These are phyloP conservation scores for Diadromus collaris DNA, from an alignment of 2,888 invertebrate genomes.

Conservation along the genomic window DNA sequence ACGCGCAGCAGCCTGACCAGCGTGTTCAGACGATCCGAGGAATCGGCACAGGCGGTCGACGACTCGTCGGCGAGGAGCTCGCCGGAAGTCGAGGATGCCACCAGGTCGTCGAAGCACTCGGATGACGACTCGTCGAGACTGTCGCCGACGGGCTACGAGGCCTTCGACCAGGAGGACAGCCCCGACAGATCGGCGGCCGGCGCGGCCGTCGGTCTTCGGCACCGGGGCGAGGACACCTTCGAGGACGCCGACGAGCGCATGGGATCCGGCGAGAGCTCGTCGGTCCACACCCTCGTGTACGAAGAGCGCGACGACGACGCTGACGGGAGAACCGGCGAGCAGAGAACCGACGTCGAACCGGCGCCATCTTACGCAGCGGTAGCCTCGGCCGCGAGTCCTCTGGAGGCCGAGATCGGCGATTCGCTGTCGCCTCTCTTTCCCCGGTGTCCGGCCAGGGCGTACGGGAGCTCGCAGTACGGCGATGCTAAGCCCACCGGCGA, in stretches of 20 bases:
- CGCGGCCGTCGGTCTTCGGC: conserved; percentile 14
- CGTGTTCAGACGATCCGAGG: conserved; percentile 49
- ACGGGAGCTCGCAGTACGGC: conserved; percentile 54
- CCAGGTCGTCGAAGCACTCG: conserved; percentile 61
- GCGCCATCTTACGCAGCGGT: conserved; percentile 51
- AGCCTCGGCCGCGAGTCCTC: conserved; percentile 46
- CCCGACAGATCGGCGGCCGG: conserved; percentile 56
- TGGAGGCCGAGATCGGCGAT: conserved; percentile 51
- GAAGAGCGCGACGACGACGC: conserved; percentile 24
- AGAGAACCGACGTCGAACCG: conserved; percentile 28
- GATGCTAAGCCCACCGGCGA: conserved; percentile 52
- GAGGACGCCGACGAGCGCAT: conserved; percentile 55
- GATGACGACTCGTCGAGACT: conserved; percentile 64
- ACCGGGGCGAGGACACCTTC: conserved; percentile 57
- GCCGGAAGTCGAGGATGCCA: conserved; percentile 60
- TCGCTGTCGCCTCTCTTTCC: conserved; percentile 66
- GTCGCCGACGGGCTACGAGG: conserved; percentile 64
- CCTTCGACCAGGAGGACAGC: conserved; percentile 64
- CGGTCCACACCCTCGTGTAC: conserved; percentile 55
- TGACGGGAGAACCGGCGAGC: conserved; percentile 1
- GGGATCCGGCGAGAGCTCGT: conserved; percentile 45
- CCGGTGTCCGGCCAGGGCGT: conserved; percentile 58
- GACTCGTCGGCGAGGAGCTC: conserved; percentile 56
- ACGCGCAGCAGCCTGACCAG: conserved; percentile 35
- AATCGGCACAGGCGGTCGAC: conserved; percentile 40